These are phyloP conservation scores for Caenorhabditis sp. DNA, from an alignment of 2,888 invertebrate genomes.

Conservation along the genomic window DNA sequence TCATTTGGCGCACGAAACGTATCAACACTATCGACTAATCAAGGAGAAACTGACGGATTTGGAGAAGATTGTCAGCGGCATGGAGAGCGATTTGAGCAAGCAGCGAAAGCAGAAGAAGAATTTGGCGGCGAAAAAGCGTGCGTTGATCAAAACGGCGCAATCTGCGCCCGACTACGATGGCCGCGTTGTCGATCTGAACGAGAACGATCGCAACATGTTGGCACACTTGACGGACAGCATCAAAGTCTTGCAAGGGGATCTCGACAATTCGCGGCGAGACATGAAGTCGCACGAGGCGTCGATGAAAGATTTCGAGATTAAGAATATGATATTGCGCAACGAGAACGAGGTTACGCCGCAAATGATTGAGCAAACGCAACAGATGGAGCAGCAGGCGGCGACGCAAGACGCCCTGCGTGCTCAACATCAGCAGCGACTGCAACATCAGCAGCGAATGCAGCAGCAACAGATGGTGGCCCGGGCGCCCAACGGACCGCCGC, in stretches of 20 bases:
- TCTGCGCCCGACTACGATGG: slow-evolving; percentile 32
- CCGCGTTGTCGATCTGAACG: slow-evolving; percentile 37
- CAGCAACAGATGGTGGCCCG: background rate
- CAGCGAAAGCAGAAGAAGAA: slow-evolving; percentile 66
- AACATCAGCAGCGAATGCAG: background rate
- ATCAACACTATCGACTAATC: slow-evolving; percentile 21
- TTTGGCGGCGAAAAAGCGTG: slow-evolving; percentile 61
- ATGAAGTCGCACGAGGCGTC: slow-evolving; percentile 35
- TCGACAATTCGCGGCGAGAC: slow-evolving; percentile 45
- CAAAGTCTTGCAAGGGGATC: slow-evolving; percentile 34
- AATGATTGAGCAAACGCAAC: slow-evolving; percentile 13
- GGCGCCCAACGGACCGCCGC: background rate
- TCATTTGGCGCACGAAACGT: slow-evolving; percentile 11
- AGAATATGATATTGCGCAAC: slow-evolving; percentile 20
- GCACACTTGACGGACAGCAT: slow-evolving; percentile 30
- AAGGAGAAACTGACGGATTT: slow-evolving; percentile 14
- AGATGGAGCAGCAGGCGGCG: slow-evolving; percentile 13
- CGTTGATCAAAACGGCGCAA: slow-evolving; percentile 46
- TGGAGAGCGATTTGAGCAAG: slow-evolving; percentile 20
- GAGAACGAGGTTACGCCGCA: slow-evolving; percentile 20
- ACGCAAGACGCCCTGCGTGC: background rate
- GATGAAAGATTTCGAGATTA: slow-evolving; percentile 35
- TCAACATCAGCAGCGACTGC: slow-evolving; percentile 4
- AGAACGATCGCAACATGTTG: slow-evolving; percentile 34
- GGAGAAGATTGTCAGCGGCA: slow-evolving; percentile 7